Base-by-base conservation (phyloP, 2,888 invertebrate genomes). In the Drosophila glabriapex region DNA sequence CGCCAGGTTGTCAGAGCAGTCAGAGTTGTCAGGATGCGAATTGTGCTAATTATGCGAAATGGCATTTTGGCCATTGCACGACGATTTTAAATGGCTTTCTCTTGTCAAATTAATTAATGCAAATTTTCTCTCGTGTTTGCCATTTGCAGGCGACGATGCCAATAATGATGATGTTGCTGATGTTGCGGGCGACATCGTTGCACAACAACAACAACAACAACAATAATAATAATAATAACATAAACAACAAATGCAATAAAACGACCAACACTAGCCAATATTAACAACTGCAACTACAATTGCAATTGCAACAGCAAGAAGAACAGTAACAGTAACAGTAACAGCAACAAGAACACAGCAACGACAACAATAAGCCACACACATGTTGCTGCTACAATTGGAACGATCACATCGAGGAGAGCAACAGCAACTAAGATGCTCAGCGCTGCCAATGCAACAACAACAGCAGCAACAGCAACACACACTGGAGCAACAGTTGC, bases 341-440 rank as follows among this genome's bases (percentile, higher is more conserved):
- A 29, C 29, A 29, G 28, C 33, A 70, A 41, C 54, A 53, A 22
- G 29, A 68, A 68, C 62, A 63, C 49, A 50, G 41, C 56, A 52
- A 33, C 22, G 29, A 56, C 37, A 63, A 64, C 50, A 59, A 65
- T 49, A 69, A 82, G 69, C 77, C 68, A 83, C 61, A 85, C 85
- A 85, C 85, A 88, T 85, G 88, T 88, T 85, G 85, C 89, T 88
- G 84, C 86, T 74, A 83, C 84, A 79, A 62, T 28, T 62, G 53
- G 54, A 73, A 67, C 67, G 67, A 50, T 61, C 50, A 73, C 72
- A 77, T 70, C 66, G 76, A 69, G 78, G 73, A 73, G 76, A 80
- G 79, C 83, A 76, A 78, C 74, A 80, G 74, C 80, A 73, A 86
- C 65, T 61, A 81, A 70, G 68, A 85, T 85, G 85, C 85, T 85